Percentiles rank a stretch among this genome's conserved stretches.
phyloP scores from a whole-genome alignment of 2,797 vertebrate genomes.

The Eulemur mongoz region DNA sequence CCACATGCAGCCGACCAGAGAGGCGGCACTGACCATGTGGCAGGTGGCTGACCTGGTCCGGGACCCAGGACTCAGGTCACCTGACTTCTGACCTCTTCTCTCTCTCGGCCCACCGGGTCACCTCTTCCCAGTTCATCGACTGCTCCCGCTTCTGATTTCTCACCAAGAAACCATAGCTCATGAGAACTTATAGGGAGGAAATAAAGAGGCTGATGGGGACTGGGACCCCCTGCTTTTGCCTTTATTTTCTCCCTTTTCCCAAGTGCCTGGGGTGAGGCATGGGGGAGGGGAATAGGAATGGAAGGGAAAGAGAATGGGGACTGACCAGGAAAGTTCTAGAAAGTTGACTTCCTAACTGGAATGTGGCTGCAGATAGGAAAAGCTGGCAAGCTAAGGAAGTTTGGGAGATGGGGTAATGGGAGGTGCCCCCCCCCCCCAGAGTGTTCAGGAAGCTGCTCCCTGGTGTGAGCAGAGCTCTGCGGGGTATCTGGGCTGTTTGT shows the following conservation, averaged over 20 bases:
- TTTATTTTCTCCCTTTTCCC: not conserved
- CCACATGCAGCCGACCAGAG: not conserved
- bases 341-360: not conserved
- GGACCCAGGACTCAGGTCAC: not conserved
- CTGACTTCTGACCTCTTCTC: not conserved
- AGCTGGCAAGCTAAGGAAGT: not conserved
- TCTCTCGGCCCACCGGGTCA: not conserved
- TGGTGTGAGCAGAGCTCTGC: not conserved
- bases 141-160: not conserved
- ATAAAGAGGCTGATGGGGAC: not conserved
- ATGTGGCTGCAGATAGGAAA: not conserved
- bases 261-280: not conserved
- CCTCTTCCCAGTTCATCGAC: not conserved
- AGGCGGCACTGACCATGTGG: not conserved
- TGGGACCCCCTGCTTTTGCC: accelerated
- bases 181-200: not conserved
- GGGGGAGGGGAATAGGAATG: not conserved
- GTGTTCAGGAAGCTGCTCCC: not conserved
- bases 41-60: not conserved
- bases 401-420: not conserved
- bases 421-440: no score
- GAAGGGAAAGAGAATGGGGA: not conserved
- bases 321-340: conserved; percentile 11
- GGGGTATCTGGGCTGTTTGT: not conserved
- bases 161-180: not conserved